Base-by-base conservation (phyloP, 2,888 invertebrate species). In the Caenorhabditis auriculariae region DNA sequence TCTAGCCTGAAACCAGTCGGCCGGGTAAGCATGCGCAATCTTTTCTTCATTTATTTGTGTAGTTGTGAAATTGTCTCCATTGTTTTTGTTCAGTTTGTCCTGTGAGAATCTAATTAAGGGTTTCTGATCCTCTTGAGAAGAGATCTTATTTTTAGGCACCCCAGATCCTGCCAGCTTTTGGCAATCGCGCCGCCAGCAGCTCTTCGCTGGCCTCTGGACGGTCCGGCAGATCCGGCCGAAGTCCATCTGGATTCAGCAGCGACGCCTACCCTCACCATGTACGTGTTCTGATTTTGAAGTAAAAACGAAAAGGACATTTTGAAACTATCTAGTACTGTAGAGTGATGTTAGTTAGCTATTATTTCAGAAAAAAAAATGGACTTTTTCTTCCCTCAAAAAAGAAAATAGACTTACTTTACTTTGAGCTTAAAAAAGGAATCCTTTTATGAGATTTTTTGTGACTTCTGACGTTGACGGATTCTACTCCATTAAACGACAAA, bases 241-340 rank as follows among this genome's bases (percentile, higher is more conserved):
- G 45, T 17, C 52, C 51, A 5, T 47, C 47, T 43, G 46, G 29
- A 12, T 17, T 46, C 29, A 58, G 58, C 23, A 61, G 61, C 35
- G 69, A 69, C 47, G 61, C 52, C 35, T 69, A 69, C 51, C 69
- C 69, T 9, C 58, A 62, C 42, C 57, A n/a, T n/a, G n/a, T n/a
- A n/a, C n/a, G n/a, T n/a, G n/a, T n/a, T n/a, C n/a, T n/a, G n/a
- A n/a, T n/a, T n/a, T n/a, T n/a, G n/a, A n/a, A n/a, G n/a, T n/a
- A n/a, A n/a, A n/a, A n/a, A n/a, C n/a, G n/a, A n/a, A n/a, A n/a
- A n/a, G n/a, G n/a, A n/a, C n/a, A n/a, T n/a, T n/a, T n/a, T n/a
- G n/a, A n/a, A n/a, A n/a, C n/a, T n/a, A n/a, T n/a, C n/a, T n/a
- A n/a, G n/a, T n/a, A n/a, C n/a, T n/a, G n/a, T n/a, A n/a, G n/a